Evolutionary conservation across 2,888 invertebrate genomes (phyloP), one percentile per base, ranked within the genome.

Genomic region (Imbricaverruca yamaguchii): DNA sequence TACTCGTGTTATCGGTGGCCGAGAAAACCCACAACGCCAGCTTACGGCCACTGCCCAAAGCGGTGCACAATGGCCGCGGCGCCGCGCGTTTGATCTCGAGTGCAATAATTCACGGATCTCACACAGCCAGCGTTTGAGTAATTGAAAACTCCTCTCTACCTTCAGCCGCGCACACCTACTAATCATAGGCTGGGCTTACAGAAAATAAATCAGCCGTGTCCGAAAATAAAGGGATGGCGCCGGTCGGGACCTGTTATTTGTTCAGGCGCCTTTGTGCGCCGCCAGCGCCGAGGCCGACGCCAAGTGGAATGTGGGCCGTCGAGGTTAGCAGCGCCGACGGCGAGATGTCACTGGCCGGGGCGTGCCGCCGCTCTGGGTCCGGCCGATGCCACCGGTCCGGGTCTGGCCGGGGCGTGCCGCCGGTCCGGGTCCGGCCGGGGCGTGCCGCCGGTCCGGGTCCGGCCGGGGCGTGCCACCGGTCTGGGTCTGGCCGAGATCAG

Each of bases 71-170:
- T 21, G 74, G 74, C 8, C 23, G 21, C 74, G 74, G 74, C 74
- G 55, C 9, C 4, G 9, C 21, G 1, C 55, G 53, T 74, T 74
- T 74, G 74, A 74, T 74, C 74, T 74, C 74, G 15, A 9, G 10
- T 55, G 74, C 74, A 74, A 74, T 74, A 74, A 74, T 21, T 74
- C 74, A 74, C 18, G 21, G 53, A 74, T 74, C 74, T 74, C 74
- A 39, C 74, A 74, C 74, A 74, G 53, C 74, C 53, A 74, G 74
- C 55, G 74, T 74, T 74, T 74, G 74, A 74, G 74, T 74, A 74
- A 74, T 74, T 74, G 74, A 74, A 74, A 74, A 74, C 74, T 74
- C 53, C 55, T 53, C 55, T 74, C 74, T 74, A 12, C 74, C 53
- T n/a, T 21, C 53, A 55, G 55, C 18, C 55, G 74, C 74, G 74